phyloP scores from a whole-genome alignment of 1,140 invertebrate species.

The Argopecten irradians region DNA sequence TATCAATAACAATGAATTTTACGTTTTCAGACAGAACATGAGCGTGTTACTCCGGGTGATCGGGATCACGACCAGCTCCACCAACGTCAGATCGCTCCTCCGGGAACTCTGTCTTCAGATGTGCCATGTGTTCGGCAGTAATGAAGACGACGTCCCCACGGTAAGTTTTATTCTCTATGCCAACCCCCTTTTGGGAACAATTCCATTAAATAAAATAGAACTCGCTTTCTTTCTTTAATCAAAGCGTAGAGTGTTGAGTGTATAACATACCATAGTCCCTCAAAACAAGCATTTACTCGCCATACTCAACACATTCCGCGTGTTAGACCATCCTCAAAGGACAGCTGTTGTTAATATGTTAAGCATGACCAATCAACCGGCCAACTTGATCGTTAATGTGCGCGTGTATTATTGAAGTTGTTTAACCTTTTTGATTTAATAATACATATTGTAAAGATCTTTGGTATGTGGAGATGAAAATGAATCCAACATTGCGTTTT shows the following conservation, averaged over 20 bases:
- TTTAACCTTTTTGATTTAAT: too few relatives aligned
- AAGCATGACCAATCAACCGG: too few relatives aligned
- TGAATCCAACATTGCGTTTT: background rate
- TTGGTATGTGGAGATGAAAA: too few relatives aligned
- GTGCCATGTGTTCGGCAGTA: conserved; percentile 58
- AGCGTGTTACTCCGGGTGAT: conserved; percentile 78
- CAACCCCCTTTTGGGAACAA: background rate
- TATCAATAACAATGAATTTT: too few relatives aligned
- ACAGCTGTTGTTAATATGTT: too few relatives aligned
- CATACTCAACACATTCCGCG: too few relatives aligned
- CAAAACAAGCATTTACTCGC: background rate
- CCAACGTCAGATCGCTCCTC: conserved; percentile 75
- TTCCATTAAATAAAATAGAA: background rate
- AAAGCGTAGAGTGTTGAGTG: background rate
- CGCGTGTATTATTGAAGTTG: too few relatives aligned
- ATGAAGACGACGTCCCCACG: conserved; percentile 78
- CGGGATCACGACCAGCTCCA: conserved; percentile 83
- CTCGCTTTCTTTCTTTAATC: background rate
- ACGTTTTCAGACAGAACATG: conserved; percentile 48
- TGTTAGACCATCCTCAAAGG: too few relatives aligned
- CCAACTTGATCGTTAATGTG: too few relatives aligned
- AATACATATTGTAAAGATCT: too few relatives aligned
- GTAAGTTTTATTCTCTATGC: conserved; percentile 54
- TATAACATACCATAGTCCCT: background rate
- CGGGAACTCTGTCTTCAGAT: conserved; percentile 68